phyloP scores from a whole-genome alignment of 2,888 invertebrate species.

The Synergus laeviventris region DNA sequence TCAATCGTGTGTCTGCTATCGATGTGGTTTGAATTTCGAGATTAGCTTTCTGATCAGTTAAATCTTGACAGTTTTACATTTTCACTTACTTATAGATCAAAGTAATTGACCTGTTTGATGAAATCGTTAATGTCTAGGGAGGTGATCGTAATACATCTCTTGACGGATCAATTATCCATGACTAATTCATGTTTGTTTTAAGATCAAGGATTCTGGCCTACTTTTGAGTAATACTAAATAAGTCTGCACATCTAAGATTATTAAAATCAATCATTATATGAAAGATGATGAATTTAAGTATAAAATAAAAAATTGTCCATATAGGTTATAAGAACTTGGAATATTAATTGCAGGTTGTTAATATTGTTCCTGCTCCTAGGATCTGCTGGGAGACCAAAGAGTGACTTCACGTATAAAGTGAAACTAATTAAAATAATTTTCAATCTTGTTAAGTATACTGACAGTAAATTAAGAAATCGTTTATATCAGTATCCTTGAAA shows the following conservation, averaged over 20 bases:
- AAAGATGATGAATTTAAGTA: too few relatives aligned
- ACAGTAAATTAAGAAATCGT: constrained; percentile 2
- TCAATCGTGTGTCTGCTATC: not conserved
- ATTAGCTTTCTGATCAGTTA: constrained; percentile 26
- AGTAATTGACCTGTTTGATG: constrained; percentile 29
- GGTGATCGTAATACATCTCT: constrained; percentile 15
- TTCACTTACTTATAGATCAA: constrained; percentile 13
- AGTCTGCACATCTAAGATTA: not conserved
- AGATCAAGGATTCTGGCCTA: constrained; percentile 10
- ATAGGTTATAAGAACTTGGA: not conserved
- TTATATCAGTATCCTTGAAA: not conserved
- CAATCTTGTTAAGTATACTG: not conserved
- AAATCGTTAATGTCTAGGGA: constrained; percentile 17
- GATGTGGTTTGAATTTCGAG: not conserved
- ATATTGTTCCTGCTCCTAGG: not conserved
- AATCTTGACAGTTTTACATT: not conserved
- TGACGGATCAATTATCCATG: constrained; percentile 37
- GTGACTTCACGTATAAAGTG: not conserved
- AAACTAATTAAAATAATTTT: constrained; percentile 4
- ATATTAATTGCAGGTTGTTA: not conserved
- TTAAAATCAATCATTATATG: too few relatives aligned
- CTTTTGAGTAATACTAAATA: not conserved
- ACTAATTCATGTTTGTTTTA: constrained; percentile 8
- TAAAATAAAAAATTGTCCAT: too few relatives aligned
- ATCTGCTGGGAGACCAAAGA: not conserved